Evolutionary conservation across 2,113 vertebrate genomes (phyloP).

Genomic region (Procavia capensis): DNA sequence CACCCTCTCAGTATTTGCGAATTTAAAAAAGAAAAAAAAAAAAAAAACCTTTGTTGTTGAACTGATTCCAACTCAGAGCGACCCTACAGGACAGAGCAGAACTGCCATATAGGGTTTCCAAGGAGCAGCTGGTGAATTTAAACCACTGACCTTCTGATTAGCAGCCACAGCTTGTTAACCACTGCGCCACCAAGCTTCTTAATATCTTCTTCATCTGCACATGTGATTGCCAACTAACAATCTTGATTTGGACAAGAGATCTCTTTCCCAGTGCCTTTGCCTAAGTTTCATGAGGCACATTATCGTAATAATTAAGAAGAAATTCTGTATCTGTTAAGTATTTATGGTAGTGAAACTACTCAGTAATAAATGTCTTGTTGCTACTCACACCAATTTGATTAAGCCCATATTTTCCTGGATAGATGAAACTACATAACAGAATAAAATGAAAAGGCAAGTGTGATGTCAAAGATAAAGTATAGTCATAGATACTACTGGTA

Average conservation of each 20-base stretch:
- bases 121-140: no score
- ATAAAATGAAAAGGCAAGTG: not conserved
- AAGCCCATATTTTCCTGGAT: not conserved
- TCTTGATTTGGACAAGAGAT: slow-evolving; percentile 18
- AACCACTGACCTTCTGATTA: no score
- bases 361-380: not conserved
- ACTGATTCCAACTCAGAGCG: not conserved
- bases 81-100: not conserved
- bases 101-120: no score
- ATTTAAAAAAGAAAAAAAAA: slow-evolving; percentile 17
- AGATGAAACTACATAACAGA: not conserved
- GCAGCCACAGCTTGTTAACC: no score
- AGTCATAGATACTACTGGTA: not conserved
- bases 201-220: not conserved
- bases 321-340: not conserved
- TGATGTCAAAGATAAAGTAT: not conserved
- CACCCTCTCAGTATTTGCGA: not conserved
- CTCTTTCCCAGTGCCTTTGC: not conserved
- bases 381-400: not conserved
- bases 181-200: not conserved
- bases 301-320: slow-evolving; percentile 38
- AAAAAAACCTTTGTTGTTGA: not conserved
- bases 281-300: not conserved
- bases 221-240: not conserved
- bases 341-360: not conserved